Evolutionary conservation across 2,888 invertebrate species (phyloP).

Genomic region (Lasioglossum figueresi): DNA sequence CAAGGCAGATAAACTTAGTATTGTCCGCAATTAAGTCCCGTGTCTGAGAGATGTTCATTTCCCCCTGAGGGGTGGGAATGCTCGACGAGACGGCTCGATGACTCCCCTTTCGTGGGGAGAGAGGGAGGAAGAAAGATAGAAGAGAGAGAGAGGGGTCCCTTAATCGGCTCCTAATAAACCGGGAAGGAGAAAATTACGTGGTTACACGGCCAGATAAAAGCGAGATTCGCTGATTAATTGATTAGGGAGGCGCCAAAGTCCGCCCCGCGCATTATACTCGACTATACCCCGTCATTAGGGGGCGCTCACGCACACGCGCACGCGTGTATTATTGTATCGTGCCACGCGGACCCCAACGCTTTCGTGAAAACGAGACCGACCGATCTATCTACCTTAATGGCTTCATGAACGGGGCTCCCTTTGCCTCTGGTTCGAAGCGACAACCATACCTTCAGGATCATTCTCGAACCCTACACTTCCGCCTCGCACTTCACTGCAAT

Average conservation of each 20-base stretch:
- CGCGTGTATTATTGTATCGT: slow-evolving; percentile 27
- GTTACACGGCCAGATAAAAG: slow-evolving; percentile 74
- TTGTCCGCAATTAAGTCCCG: slow-evolving; percentile 64
- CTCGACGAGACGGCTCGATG: slow-evolving; percentile 27
- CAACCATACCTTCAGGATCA: slow-evolving; percentile 44
- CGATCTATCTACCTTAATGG: slow-evolving; percentile 70
- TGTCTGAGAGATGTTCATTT: slow-evolving; percentile 48
- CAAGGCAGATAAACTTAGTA: slow-evolving; percentile 13
- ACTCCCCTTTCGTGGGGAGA: neutral
- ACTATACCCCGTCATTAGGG: slow-evolving; percentile 78
- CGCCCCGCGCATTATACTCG: slow-evolving; percentile 79
- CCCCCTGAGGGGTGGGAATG: slow-evolving; percentile 27
- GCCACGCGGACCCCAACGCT: slow-evolving; percentile 39
- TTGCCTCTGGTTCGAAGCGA: slow-evolving; percentile 18
- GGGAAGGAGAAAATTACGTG: slow-evolving; percentile 71
- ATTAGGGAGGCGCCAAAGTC: slow-evolving; percentile 80
- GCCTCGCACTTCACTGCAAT: neutral
- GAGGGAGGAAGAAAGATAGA: neutral
- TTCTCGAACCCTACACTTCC: slow-evolving; percentile 33
- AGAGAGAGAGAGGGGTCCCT: slow-evolving; percentile 33
- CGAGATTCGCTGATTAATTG: slow-evolving; percentile 83
- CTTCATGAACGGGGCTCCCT: slow-evolving; percentile 67
- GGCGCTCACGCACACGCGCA: slow-evolving; percentile 52
- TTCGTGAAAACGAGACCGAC: slow-evolving; percentile 62
- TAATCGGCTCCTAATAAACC: slow-evolving; percentile 76